Base-by-base conservation (phyloP, 2,797 vertebrate genomes). In the Neosalanx taihuensis region DNA sequence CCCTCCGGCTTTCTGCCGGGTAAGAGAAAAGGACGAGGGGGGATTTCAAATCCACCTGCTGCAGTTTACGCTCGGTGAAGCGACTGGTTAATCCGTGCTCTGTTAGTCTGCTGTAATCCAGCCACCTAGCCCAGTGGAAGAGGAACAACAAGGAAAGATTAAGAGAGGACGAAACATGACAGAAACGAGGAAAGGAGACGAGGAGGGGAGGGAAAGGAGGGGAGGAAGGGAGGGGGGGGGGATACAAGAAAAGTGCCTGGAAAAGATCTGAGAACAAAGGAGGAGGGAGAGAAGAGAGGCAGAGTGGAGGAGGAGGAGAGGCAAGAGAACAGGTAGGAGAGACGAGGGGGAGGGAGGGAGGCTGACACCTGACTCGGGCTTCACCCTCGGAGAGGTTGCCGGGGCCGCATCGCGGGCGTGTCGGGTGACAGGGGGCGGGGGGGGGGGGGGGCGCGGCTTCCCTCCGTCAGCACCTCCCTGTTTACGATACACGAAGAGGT, bases 31-130 rank as follows among this genome's bases (percentile, higher is more conserved):
- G 71, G 81, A 74, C 79, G 84, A 82, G 63, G 57, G 83, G 84
- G 86, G 74, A 76, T 83, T 85, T 86, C 84, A 84, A 84, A 69
- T 81, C 56, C 84, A 89, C 84, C 81, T 89, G 84, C 82, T 79
- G 79, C 76, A 79, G 64, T 84, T 83, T 78, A 77, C 81, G 84
- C 86, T 86, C 78, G 75, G 64, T 79, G 70, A 88, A 87, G 84
- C 62, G 69, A 58, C 35, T 72, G 69, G 65, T 70, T 75, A 80
- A 87, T 87, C 77, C 76, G 80, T 49, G 65, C 78, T 76, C 80
- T 74, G 73, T 70, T 64, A 71, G 67, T 80, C 72, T 69, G 31
- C 73, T 81, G 81, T 87, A 88, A 86, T 79, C 75, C 76, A 75
- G 84, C 86, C 76, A 49, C 63, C 30, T 49, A 68, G 78, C 83